phyloP scores from a whole-genome alignment of 2,888 invertebrate species.

The Acrobasis repandana region DNA sequence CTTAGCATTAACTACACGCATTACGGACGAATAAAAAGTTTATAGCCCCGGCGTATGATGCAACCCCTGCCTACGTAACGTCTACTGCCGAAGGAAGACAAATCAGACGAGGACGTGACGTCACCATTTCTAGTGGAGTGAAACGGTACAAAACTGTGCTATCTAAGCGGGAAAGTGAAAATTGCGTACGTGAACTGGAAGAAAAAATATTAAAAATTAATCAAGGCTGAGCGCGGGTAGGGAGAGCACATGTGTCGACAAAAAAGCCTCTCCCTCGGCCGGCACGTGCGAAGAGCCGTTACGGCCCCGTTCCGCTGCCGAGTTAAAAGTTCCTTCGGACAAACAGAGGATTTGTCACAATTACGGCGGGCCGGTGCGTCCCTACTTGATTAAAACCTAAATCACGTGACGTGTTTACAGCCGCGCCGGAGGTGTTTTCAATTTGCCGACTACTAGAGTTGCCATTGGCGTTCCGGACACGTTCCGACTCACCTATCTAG shows the following conservation, averaged over 20 bases:
- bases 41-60: conserved; percentile 46
- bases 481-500: conserved; percentile 75
- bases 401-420: conserved; percentile 84
- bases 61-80: conserved; percentile 33
- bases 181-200: conserved; percentile 82
- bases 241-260: conserved; percentile 81
- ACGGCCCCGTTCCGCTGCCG: conserved; percentile 69
- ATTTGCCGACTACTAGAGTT: conserved; percentile 77
- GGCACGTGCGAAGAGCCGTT: conserved; percentile 79
- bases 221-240: conserved; percentile 61
- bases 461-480: conserved; percentile 80
- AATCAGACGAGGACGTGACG: conserved; percentile 50
- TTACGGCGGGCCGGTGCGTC: conserved; percentile 78
- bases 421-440: conserved; percentile 81
- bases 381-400: conserved; percentile 83
- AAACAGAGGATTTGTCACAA: conserved; percentile 84
- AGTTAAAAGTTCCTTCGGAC: conserved; percentile 82
- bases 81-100: conserved; percentile 41
- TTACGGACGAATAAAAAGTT: conserved; percentile 64
- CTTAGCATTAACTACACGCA: conserved; percentile 62
- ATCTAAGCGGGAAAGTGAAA: conserved; percentile 76
- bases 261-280: conserved; percentile 73
- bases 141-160: conserved; percentile 45
- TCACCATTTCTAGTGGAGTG: conserved; percentile 37
- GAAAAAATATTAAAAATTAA: conserved; percentile 83